Percentiles rank a stretch among this genome's conserved stretches.
phyloP scores from a whole-genome alignment of 1,140 invertebrate genomes.

The Maniola jurtina region DNA sequence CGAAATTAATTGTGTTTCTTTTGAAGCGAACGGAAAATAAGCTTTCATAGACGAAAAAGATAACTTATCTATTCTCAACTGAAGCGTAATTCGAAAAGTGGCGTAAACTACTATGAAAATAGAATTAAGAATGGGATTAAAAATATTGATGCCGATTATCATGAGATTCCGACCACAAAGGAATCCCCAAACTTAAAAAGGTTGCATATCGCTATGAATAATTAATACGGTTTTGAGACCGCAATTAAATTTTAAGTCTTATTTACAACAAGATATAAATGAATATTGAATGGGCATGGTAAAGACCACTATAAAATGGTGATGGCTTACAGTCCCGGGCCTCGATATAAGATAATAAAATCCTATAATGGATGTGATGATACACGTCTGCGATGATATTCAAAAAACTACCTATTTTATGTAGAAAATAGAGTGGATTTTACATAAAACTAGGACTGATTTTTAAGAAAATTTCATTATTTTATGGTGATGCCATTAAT shows the following conservation, averaged over 20 bases:
- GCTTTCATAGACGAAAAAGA: neutral
- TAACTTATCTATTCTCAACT: neutral
- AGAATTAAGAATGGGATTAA: conserved; percentile 15
- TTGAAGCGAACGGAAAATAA: neutral
- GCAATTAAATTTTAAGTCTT: conserved; percentile 47
- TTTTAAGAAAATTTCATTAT: neutral
- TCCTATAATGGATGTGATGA: conserved; percentile 67
- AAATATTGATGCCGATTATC: conserved; percentile 28
- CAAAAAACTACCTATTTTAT: conserved; percentile 34
- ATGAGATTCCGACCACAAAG: conserved; percentile 59
- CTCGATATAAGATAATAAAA: conserved; percentile 72
- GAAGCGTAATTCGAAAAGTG: neutral
- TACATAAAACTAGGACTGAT: neutral
- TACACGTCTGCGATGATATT: conserved; percentile 45
- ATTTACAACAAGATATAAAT: conserved; percentile 45
- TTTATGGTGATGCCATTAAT: conserved; percentile 3
- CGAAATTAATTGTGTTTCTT: conserved; percentile 6
- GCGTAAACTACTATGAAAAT: neutral
- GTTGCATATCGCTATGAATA: conserved; percentile 64
- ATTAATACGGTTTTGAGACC: conserved; percentile 43
- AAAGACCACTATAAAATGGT: conserved; percentile 40
- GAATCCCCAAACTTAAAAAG: conserved; percentile 58
- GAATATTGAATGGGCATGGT: conserved; percentile 37
- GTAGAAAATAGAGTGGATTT: neutral
- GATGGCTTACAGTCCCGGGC: conserved; percentile 59